Evolutionary conservation across 1,140 invertebrate genomes (phyloP).

Genomic region (Bursaphelenchus mucronatus): DNA sequence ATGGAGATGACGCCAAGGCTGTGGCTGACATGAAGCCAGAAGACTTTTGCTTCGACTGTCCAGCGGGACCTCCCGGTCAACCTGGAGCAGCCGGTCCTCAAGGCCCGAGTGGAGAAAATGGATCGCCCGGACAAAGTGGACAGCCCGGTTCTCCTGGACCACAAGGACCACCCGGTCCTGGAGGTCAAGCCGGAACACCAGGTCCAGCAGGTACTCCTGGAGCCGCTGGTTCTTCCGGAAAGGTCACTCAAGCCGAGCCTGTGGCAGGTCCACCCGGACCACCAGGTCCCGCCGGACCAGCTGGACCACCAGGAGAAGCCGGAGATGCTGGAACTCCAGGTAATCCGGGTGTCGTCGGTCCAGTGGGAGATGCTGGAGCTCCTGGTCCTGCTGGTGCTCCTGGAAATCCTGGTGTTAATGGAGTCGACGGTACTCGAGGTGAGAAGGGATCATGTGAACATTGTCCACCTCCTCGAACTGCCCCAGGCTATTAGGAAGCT

Average conservation of each 20-base stretch:
- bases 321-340: constrained; percentile 33
- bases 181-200: constrained; percentile 33
- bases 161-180: constrained; percentile 20
- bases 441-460: too few relatives aligned
- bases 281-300: constrained; percentile 9
- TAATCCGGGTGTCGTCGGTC: constrained; percentile 30
- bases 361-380: constrained; percentile 29
- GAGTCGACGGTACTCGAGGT: constrained; percentile 1
- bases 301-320: constrained; percentile 35
- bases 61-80: constrained; percentile 42
- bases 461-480: too few relatives aligned
- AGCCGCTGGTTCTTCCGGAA: not conserved
- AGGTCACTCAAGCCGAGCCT: too few relatives aligned
- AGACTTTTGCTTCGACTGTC: constrained; percentile 50
- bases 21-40: constrained; percentile 25
- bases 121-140: constrained; percentile 27
- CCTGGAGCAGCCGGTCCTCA: constrained; percentile 44
- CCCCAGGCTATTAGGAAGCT: too few relatives aligned
- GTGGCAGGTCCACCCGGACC: constrained; percentile 6
- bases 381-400: constrained; percentile 26
- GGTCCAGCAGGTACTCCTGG: constrained; percentile 28
- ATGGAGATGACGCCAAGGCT: constrained; percentile 34
- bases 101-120: constrained; percentile 36
- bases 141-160: constrained; percentile 13
- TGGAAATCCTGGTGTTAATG: constrained; percentile 3